A percentile compares a stretch with the other conserved stretches of the same genome.
phyloP scores from a whole-genome alignment of 2,888 invertebrate species.

The Aphrophora alni region DNA sequence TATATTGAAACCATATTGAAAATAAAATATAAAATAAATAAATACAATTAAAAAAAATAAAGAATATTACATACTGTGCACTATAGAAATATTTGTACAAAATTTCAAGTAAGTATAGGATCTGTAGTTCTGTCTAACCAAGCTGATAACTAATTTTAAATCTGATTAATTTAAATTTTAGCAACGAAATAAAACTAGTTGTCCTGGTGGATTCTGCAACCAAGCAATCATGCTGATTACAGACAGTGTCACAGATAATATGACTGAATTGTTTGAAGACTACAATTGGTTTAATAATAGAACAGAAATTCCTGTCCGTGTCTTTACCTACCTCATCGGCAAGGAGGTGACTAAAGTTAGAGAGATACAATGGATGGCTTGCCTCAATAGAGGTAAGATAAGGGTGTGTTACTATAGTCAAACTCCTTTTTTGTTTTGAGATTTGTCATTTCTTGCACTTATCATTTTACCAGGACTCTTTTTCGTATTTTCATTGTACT shows the following conservation, averaged over 20 bases:
- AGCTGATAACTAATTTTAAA: too few relatives aligned
- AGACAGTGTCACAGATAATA: slow-evolving; percentile 89
- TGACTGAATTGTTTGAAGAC: slow-evolving; percentile 81
- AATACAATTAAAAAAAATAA: too few relatives aligned
- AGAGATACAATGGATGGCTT: slow-evolving; percentile 94
- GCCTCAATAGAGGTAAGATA: slow-evolving; percentile 81
- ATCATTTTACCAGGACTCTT: too few relatives aligned
- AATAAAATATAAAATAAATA: too few relatives aligned
- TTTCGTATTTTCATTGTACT: not conserved
- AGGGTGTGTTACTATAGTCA: too few relatives aligned
- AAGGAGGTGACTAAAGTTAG: slow-evolving; percentile 89
- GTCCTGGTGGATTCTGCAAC: slow-evolving; percentile 72
- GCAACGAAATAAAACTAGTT: slow-evolving; percentile 61
- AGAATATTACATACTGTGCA: too few relatives aligned
- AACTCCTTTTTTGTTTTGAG: too few relatives aligned
- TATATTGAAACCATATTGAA: too few relatives aligned
- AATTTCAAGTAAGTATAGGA: too few relatives aligned
- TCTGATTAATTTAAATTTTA: slow-evolving; percentile 47
- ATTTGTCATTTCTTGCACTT: too few relatives aligned
- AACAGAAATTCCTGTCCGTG: slow-evolving; percentile 80
- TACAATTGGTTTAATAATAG: slow-evolving; percentile 78
- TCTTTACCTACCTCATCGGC: slow-evolving; percentile 96
- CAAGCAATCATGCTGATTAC: slow-evolving; percentile 97
- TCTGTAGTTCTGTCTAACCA: too few relatives aligned
- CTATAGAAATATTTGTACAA: too few relatives aligned